Evolutionary conservation across 2,113 vertebrate species (phyloP), one percentile per base, ranked within the genome.

Genomic region (Planiliza haematocheilus): DNA sequence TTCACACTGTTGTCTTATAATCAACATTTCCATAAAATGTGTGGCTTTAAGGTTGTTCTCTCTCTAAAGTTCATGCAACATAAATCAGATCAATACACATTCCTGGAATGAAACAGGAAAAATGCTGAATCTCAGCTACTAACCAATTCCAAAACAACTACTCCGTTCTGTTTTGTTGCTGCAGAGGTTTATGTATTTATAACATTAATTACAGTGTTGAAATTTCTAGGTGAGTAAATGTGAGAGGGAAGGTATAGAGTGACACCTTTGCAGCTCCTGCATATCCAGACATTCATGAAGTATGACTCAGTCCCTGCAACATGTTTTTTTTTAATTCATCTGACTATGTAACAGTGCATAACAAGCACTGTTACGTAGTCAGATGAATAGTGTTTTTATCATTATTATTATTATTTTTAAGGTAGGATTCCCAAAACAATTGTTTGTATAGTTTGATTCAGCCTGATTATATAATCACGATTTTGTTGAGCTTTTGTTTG

Each of bases 401-500:
- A n/a, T n/a, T n/a, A n/a, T n/a, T n/a, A n/a, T n/a, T n/a, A n/a
- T n/a, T n/a, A n/a, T n/a, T n/a, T n/a, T 60, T 68, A 72, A 59
- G 61, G 49, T 68, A 65, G 52, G 39, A 24, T 53, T 76, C 65
- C 66, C 75, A 45, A 66, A 70, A 65, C 41, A 34, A 39, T 14
- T 48, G 10, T 45, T 55, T 75, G 62, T 50, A 61, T 34, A 45
- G 48, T 48, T 51, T 76, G 42, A 86, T 82, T 62, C 67, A 41
- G 37, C 56, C 51, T 65, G 53, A 38, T 37, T 52, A 45, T 36
- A 34, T 36, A 43, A 70, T 70, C 16, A 0, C 57, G 37, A 62
- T 64, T n/a, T n/a, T 37, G 53, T 61, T 65, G 30, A 77, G 53
- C 38, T 64, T 56, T 69, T 57, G 58, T 79, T 82, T 79, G 62